Percentiles rank a stretch among this genome's conserved stretches.
Evolutionary conservation across 2,797 vertebrate genomes (phyloP).

Genomic region (Acridotheres tristis): DNA sequence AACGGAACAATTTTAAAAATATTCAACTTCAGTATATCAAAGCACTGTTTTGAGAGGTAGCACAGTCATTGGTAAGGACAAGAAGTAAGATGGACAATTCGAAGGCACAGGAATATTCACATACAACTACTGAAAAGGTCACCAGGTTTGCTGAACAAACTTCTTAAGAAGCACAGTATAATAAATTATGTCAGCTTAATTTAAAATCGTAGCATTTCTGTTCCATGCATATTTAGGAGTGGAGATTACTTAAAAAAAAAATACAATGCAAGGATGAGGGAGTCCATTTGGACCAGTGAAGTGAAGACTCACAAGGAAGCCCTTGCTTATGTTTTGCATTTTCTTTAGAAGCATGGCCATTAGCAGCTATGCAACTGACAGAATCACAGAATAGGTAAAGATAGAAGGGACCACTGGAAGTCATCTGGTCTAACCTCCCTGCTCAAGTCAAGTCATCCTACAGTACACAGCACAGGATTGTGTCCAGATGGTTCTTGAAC

Average conservation of each 20-base stretch:
- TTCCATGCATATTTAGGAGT: background rate
- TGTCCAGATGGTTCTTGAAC: background rate
- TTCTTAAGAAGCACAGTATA: background rate
- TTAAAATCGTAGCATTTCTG: background rate
- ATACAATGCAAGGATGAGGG: background rate
- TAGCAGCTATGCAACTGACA: background rate
- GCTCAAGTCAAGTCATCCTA: background rate
- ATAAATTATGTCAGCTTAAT: background rate
- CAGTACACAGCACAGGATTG: background rate
- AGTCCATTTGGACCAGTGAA: background rate
- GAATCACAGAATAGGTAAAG: background rate
- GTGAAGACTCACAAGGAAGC: background rate
- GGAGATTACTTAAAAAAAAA: background rate
- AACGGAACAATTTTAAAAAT: background rate
- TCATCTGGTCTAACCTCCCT: background rate
- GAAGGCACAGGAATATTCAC: background rate
- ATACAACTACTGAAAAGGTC: background rate
- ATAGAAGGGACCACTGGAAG: background rate
- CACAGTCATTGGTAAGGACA: background rate
- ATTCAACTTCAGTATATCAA: background rate
- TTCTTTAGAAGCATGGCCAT: background rate
- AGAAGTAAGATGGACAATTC: background rate
- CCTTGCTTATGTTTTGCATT: background rate
- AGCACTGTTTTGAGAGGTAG: background rate
- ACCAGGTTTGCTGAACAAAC: background rate